phyloP scores from a whole-genome alignment of 2,797 vertebrate genomes.

The Dallia pectoralis region DNA sequence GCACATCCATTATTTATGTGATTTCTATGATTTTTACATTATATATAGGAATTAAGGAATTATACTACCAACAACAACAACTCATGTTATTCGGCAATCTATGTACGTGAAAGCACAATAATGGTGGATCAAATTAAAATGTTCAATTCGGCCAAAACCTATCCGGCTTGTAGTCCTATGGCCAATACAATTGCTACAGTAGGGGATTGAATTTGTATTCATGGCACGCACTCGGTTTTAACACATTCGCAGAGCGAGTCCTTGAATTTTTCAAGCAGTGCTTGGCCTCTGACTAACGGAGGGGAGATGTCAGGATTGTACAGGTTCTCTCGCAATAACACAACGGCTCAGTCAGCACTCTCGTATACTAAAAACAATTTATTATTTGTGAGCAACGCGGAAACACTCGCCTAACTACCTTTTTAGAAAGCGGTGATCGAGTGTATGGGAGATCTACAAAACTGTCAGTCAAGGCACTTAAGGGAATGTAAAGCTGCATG shows the following conservation, averaged over 20 bases:
- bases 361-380: conserved; percentile 39
- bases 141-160: too few species aligned
- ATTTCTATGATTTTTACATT: background rate
- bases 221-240: conserved; percentile 3
- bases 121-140: background rate
- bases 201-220: conserved; percentile 38
- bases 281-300: background rate
- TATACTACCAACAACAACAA: background rate
- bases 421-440: conserved; percentile 25
- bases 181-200: background rate
- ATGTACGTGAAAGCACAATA: background rate
- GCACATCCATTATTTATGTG: conserved; percentile 8
- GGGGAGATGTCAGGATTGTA: conserved; percentile 36
- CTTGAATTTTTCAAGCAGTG: conserved; percentile 34
- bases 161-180: conserved; percentile 1
- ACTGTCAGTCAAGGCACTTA: background rate
- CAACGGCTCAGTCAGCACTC: conserved; percentile 54
- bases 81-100: background rate
- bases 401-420: conserved; percentile 36
- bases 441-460: background rate
- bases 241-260: conserved; percentile 14
- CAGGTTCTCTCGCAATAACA: conserved; percentile 40
- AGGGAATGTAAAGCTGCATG: conserved; percentile 14
- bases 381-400: conserved; percentile 37
- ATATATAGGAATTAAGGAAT: background rate